These are phyloP conservation scores for Pycnomerus fuliginosus DNA, from an alignment of 2,888 invertebrate species.

Conservation along the genomic window DNA sequence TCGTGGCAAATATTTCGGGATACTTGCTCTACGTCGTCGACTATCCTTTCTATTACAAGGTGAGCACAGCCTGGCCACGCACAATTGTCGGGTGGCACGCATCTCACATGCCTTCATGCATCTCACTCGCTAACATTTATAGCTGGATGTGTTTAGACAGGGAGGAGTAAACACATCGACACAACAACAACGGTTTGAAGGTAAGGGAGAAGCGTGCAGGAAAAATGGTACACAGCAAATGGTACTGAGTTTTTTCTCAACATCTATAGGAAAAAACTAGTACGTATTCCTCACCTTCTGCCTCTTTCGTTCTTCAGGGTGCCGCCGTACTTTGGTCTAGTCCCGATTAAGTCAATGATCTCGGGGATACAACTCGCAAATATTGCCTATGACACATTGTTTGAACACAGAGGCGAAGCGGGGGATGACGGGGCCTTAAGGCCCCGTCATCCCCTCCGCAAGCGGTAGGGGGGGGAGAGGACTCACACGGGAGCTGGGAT, in stretches of 20 bases:
- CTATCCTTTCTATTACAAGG: constrained; percentile 30
- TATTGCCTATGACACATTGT: constrained; percentile 83
- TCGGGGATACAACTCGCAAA: constrained; percentile 99
- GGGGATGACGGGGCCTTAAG: constrained; percentile 17
- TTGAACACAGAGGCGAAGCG: constrained; percentile 41
- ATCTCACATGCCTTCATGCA: constrained; percentile 45
- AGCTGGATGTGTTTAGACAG: too few species aligned
- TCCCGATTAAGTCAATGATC: constrained; percentile 99
- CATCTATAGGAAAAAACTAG: constrained; percentile 21
- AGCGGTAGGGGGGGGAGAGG: constrained; percentile 13
- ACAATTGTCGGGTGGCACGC: constrained; percentile 42
- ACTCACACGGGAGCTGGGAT: constrained; percentile 13
- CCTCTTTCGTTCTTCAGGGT: constrained; percentile 99
- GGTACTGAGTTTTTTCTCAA: constrained; percentile 9
- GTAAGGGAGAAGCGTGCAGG: constrained; percentile 45
- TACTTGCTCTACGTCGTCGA: too few species aligned
- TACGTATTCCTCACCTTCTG: constrained; percentile 86
- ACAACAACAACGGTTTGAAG: constrained; percentile 56
- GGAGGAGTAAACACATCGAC: constrained; percentile 53
- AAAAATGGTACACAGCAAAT: constrained; percentile 29
- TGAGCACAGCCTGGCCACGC: constrained; percentile 71
- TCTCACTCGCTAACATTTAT: constrained; percentile 45
- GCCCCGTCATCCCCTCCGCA: constrained; percentile 12
- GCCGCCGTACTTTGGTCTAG: constrained; percentile 99
- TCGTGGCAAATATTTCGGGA: too few species aligned